Conservation (phyloP, 2,113 vertebrate genomes). For the Mola mola region DNA sequence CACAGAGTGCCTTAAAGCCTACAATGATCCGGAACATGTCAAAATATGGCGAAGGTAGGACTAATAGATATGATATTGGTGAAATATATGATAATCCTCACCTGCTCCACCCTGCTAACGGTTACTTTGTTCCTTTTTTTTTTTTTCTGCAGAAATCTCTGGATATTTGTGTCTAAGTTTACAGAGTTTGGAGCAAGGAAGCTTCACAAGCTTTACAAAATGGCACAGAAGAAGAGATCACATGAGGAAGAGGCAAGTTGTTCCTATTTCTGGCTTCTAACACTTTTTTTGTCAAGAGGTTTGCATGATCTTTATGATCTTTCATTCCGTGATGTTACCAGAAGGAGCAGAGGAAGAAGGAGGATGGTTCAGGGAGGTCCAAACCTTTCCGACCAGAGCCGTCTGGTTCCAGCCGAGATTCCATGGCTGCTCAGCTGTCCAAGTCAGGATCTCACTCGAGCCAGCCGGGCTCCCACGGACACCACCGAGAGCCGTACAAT, state of each 20-base stretch:
- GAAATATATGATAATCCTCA: not conserved
- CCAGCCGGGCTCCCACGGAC: constrained; percentile 84
- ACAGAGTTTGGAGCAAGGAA: constrained; percentile 98
- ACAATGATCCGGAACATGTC: constrained; percentile 92
- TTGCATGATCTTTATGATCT: not conserved
- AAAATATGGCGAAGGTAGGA: constrained; percentile 93
- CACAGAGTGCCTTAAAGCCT: constrained; percentile 96
- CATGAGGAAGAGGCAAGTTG: constrained; percentile 92
- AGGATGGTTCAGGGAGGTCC: constrained; percentile 83
- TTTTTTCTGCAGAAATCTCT: constrained; percentile 88
- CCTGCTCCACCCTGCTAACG: not conserved
- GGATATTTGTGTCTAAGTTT: constrained; percentile 99
- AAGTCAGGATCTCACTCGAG: constrained; percentile 81
- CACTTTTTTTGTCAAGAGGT: not conserved
- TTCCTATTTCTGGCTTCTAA: not conserved
- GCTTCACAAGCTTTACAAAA: constrained; percentile 97
- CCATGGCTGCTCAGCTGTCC: constrained; percentile 84
- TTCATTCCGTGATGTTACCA: constrained; percentile 22
- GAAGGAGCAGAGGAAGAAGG: constrained; percentile 95
- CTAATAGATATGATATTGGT: not conserved
- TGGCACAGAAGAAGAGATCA: constrained; percentile 96
- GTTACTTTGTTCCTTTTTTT: not conserved
- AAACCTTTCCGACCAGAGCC: constrained; percentile 90
- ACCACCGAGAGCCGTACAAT: constrained; percentile 89
- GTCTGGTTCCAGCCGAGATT: constrained; percentile 91